A percentile compares a stretch with the other conserved stretches of the same genome.
These are phyloP conservation scores for Platichthys flesus DNA, from an alignment of 2,113 vertebrate species.

Conservation along the genomic window DNA sequence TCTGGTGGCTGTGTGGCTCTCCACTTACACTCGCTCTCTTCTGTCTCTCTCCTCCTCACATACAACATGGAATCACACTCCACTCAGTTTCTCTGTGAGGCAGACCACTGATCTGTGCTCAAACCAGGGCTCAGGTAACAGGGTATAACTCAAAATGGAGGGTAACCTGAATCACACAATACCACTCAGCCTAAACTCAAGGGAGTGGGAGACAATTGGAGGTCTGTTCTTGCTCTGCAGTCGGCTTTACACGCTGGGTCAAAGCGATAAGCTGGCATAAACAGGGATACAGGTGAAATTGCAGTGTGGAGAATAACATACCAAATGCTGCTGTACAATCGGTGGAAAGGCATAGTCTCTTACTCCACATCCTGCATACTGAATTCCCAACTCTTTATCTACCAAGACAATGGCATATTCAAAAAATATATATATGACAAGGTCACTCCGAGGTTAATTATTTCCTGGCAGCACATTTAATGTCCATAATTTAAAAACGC, in stretches of 20 bases:
- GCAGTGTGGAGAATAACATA: conserved; percentile 1
- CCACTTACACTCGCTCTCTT: conserved; percentile 10
- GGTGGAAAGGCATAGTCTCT: neutral
- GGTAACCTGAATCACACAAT: conserved; percentile 78
- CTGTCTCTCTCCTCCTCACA: conserved; percentile 14
- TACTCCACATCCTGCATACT: neutral
- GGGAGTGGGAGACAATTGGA: conserved; percentile 71
- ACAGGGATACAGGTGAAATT: conserved; percentile 30
- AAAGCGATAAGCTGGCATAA: conserved; percentile 32
- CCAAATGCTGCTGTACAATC: conserved; percentile 2
- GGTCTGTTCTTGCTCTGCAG: conserved; percentile 71
- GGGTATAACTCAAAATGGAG: conserved; percentile 46
- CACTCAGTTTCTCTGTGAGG: conserved; percentile 42
- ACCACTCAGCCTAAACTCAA: conserved; percentile 60
- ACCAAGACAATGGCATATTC: conserved; percentile 4
- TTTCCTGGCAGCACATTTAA: conserved; percentile 25
- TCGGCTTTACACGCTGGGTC: conserved; percentile 33
- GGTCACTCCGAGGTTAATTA: conserved; percentile 25
- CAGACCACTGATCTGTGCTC: conserved; percentile 45
- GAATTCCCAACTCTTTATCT: conserved; percentile 1
- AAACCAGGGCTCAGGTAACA: conserved; percentile 75
- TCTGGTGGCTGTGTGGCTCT: conserved; percentile 1
- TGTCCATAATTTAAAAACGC: neutral
- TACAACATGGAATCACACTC: conserved; percentile 30
- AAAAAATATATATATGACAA: conserved; percentile 20